Evolutionary conservation across 2,888 invertebrate species (phyloP), one percentile per base, ranked within the genome.

Genomic region (Aleiodes alternator): DNA sequence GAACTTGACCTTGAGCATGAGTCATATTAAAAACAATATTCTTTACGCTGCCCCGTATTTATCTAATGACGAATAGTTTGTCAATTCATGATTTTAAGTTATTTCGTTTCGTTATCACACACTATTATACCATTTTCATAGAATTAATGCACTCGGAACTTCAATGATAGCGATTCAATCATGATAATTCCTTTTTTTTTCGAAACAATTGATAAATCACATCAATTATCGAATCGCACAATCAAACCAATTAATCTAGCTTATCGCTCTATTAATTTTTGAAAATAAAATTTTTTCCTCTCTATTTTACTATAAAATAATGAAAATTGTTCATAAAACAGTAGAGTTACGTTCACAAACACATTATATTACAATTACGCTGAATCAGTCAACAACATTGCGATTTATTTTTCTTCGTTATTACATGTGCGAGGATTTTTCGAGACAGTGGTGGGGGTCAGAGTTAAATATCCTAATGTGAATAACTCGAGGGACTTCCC

Each of bases 401-500:
- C 12, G 16, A 5, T 11, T 43, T 43, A 9, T 43, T 43, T 43
- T 43, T 43, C 43, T 43, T 43, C 7, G 29, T 43, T 68, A 29
- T 56, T 64, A n/a, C 29, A 9, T 43, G 75, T 72, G 77, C 79
- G 78, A 80, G 79, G 43, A 43, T 43, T 43, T 6, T 43, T 43
- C 43, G 43, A 43, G 43, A 43, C 3, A 11, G 43, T 34, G 11
- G 43, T 7, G 43, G 43, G 7, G 79, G 80, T 1, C 23, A 23
- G 23, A 80, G 78, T 82, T 80, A 77, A 82, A 80, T 80, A 80
- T 83, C 79, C 79, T 77, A 81, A 78, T 78, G 76, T 77, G 72
- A 57, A 64, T 78, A 75, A 69, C 16, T 48, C 43, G 81, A 83
- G 86, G 86, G 84, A 82, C 80, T 84, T 80, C 84, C 85, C 85